These are phyloP conservation scores for Pachypeltis micranthus DNA, from an alignment of 1,140 invertebrate genomes.

Conservation along the genomic window DNA sequence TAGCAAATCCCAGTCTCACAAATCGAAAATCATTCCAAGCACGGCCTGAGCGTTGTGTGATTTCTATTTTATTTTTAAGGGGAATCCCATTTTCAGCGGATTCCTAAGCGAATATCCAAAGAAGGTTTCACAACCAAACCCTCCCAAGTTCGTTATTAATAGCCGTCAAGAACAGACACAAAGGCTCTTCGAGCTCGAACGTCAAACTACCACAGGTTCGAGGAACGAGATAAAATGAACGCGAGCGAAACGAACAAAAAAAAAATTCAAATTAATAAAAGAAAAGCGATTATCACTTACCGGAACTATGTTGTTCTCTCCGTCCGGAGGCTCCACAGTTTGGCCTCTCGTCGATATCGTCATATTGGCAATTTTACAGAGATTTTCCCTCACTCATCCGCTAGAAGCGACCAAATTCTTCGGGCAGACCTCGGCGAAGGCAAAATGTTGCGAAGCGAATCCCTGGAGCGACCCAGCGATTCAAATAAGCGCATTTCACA, in stretches of 20 bases:
- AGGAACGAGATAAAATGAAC: neutral
- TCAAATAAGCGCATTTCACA: constrained; percentile 17
- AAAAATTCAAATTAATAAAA: neutral
- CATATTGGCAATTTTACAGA: constrained; percentile 32
- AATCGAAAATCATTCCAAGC: too few relatives aligned
- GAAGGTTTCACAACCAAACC: too few relatives aligned
- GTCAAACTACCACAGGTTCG: too few relatives aligned
- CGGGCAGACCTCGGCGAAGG: neutral
- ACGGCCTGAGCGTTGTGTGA: too few relatives aligned
- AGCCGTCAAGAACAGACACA: too few relatives aligned
- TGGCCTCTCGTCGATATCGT: constrained; percentile 50
- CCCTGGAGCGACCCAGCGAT: neutral
- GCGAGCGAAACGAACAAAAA: neutral
- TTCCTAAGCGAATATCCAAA: too few relatives aligned
- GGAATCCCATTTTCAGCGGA: too few relatives aligned
- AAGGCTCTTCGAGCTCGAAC: too few relatives aligned
- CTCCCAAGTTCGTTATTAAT: too few relatives aligned
- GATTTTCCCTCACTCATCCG: neutral
- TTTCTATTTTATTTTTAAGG: too few relatives aligned
- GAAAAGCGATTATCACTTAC: constrained; percentile 30
- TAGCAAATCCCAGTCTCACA: too few relatives aligned
- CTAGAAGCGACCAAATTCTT: neutral
- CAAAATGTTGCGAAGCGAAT: neutral
- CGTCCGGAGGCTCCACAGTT: constrained; percentile 43
- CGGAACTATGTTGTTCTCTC: constrained; percentile 41